phyloP scores from a whole-genome alignment of 2,797 vertebrate genomes.

The Manis javanica region DNA sequence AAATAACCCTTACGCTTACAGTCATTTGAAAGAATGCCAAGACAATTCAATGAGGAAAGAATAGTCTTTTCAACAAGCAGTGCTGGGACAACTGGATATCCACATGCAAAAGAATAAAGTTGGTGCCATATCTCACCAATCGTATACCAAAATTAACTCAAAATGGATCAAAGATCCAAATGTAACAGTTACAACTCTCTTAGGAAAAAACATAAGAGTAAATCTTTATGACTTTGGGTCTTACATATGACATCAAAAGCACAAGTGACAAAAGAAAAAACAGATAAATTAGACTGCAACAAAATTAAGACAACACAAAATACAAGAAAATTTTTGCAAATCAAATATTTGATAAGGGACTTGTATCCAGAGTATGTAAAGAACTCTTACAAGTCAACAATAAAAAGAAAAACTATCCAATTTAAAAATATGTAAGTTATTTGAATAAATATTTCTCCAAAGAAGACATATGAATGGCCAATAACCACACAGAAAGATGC shows the following conservation, averaged over 20 bases:
- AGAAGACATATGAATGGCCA: not conserved
- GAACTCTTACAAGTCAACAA: constrained; percentile 2
- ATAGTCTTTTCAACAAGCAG: not conserved
- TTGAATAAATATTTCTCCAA: constrained; percentile 16
- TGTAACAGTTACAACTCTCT: constrained; percentile 8
- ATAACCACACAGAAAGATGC: not conserved
- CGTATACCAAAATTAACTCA: not conserved
- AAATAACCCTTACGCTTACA: constrained; percentile 5
- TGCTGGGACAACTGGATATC: not conserved
- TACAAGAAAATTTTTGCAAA: not conserved
- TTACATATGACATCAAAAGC: constrained; percentile 29
- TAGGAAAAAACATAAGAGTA: not conserved
- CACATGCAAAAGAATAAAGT: not conserved
- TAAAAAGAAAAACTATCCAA: not conserved
- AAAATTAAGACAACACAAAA: constrained; percentile 17
- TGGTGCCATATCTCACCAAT: not conserved
- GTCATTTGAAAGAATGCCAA: not conserved
- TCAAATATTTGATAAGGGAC: not conserved
- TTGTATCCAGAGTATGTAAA: constrained; percentile 28
- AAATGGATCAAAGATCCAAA: constrained; percentile 21
- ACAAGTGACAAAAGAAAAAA: not conserved
- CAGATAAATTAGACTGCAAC: not conserved
- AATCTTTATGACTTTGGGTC: not conserved
- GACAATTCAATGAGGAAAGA: not conserved
- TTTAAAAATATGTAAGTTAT: not conserved